Evolutionary conservation across 37 sponge, comb jelly and placozoan species (phyloP).

Genomic region (Cladorhizidae sp.): DNA sequence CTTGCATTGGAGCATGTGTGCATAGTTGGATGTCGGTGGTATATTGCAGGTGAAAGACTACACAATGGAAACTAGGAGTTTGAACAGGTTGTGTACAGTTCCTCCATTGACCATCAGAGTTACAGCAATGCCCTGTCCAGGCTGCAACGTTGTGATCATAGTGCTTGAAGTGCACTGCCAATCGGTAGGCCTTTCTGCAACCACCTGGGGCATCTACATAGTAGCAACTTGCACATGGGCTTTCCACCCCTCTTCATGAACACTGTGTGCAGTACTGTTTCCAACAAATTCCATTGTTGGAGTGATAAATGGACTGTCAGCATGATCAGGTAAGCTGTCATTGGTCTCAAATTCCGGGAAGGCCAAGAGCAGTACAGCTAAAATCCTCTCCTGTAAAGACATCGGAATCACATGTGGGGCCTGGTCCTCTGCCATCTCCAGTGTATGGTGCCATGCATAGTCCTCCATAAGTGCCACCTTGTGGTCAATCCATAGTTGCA

Average conservation of each 20-base stretch:
- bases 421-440: neutral
- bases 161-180: neutral
- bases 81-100: neutral
- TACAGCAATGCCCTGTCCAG: neutral
- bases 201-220: neutral
- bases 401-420: neutral
- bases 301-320: neutral
- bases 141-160: neutral
- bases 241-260: neutral
- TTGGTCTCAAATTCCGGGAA: neutral
- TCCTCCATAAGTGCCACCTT: neutral
- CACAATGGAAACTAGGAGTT: neutral
- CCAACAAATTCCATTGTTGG: neutral
- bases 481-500: neutral
- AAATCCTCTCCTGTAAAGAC: neutral
- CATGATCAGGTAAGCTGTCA: neutral
- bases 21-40: too few relatives aligned
- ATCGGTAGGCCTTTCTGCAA: neutral
- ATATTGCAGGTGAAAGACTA: neutral
- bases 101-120: neutral
- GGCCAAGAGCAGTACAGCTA: neutral
- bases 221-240: neutral
- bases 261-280: neutral
- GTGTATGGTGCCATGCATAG: neutral
- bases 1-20: too few relatives aligned